Conservation (phyloP, 2,888 invertebrate genomes). For the Eristalis arbustorum region DNA sequence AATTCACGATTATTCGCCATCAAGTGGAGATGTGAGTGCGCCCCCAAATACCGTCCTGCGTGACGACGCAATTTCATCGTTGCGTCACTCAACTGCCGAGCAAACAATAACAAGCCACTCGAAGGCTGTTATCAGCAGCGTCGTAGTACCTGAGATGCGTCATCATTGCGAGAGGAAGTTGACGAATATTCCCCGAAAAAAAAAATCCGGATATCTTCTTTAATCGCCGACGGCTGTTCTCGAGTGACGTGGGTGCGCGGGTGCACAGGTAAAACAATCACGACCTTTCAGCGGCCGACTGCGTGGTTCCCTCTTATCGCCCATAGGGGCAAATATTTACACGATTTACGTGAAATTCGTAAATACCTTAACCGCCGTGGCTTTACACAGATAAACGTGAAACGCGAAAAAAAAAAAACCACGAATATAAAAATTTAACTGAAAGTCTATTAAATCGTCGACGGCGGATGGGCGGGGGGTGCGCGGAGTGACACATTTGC, state of each 20-base stretch:
- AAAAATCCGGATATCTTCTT: background rate
- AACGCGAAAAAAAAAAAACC: background rate
- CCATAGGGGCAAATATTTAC: background rate
- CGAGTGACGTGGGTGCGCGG: background rate
- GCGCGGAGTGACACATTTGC: background rate
- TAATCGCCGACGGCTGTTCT: background rate
- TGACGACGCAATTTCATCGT: background rate
- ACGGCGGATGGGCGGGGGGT: background rate
- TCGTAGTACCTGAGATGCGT: background rate
- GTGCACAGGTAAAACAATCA: background rate
- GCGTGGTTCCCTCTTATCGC: background rate
- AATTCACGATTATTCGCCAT: background rate
- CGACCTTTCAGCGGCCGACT: background rate
- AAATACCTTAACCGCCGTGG: background rate
- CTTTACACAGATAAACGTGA: background rate
- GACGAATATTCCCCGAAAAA: background rate
- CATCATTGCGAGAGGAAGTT: background rate
- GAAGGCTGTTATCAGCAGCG: background rate
- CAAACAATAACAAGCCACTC: background rate
- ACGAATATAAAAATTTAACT: background rate
- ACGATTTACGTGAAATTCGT: background rate
- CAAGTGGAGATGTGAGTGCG: background rate
- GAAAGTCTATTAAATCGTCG: background rate
- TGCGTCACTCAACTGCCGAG: background rate
- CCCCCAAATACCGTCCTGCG: background rate